phyloP scores from a whole-genome alignment of 2,888 invertebrate species.

The Acrobasis suavella region DNA sequence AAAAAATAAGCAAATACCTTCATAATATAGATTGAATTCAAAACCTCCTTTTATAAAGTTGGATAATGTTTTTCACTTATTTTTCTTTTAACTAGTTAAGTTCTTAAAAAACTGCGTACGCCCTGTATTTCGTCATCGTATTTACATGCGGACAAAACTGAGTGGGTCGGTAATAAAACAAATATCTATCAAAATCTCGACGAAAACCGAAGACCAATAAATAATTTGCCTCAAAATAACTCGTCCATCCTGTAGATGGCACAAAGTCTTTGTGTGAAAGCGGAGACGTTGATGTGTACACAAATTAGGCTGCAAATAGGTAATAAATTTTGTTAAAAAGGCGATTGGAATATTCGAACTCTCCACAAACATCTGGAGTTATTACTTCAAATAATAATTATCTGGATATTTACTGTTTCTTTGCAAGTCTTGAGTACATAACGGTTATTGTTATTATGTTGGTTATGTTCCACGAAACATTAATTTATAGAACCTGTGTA shows the following conservation, averaged over 20 bases:
- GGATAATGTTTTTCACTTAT: too few species aligned
- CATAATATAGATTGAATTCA: too few species aligned
- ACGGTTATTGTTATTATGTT: background rate
- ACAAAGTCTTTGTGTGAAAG: constrained; percentile 62
- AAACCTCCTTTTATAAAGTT: too few species aligned
- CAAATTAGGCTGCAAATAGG: constrained; percentile 40
- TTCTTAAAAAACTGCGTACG: background rate
- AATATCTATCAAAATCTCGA: constrained; percentile 48
- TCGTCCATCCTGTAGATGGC: constrained; percentile 50
- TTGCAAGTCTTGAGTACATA: background rate
- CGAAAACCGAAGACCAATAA: constrained; percentile 56
- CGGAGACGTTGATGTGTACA: constrained; percentile 41
- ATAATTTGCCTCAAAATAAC: constrained; percentile 59
- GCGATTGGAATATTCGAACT: constrained; percentile 30
- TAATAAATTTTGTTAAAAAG: constrained; percentile 43
- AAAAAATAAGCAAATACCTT: too few species aligned
- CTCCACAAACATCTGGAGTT: constrained; percentile 28
- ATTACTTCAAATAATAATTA: constrained; percentile 31
- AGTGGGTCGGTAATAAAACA: constrained; percentile 30
- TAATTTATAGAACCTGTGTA: background rate
- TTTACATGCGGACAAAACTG: background rate
- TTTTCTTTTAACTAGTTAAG: too few species aligned
- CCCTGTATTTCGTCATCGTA: background rate
- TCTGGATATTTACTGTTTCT: background rate
- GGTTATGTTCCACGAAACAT: background rate